A percentile compares a stretch with the other conserved stretches of the same genome.
phyloP scores from a whole-genome alignment of 2,888 invertebrate genomes.

The Crematogaster levior region DNA sequence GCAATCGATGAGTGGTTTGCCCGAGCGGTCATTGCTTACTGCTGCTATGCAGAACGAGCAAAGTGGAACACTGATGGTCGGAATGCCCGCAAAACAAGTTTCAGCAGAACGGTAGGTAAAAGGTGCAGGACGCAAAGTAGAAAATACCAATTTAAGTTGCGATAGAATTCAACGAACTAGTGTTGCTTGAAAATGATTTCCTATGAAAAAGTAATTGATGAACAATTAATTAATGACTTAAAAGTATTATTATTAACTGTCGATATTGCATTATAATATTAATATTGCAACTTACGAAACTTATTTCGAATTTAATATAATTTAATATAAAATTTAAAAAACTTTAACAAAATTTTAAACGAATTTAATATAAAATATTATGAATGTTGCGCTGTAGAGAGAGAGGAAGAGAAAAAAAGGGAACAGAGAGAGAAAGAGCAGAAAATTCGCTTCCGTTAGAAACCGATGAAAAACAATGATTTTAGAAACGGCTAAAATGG shows the following conservation, averaged over 20 bases:
- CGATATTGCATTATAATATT: neutral
- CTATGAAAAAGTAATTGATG: neutral
- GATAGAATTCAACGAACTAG: neutral
- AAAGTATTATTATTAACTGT: neutral
- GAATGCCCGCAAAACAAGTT: conserved; percentile 27
- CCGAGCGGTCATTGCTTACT: conserved; percentile 39
- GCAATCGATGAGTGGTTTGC: conserved; percentile 50
- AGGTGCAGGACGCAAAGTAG: conserved; percentile 18
- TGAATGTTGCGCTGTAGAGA: neutral
- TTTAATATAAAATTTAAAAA: no score
- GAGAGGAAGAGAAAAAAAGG: no score
- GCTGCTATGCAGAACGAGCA: conserved; percentile 30
- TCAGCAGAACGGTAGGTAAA: conserved; percentile 5
- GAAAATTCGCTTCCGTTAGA: conserved; percentile 3
- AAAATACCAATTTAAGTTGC: conserved; percentile 24
- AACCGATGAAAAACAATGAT: conserved; percentile 39
- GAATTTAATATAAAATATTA: neutral
- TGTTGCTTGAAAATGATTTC: neutral
- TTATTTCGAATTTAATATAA: no score
- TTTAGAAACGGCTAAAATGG: conserved; percentile 26
- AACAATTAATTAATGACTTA: neutral
- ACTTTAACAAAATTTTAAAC: no score
- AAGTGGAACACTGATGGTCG: conserved; percentile 37
- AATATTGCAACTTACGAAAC: no score
- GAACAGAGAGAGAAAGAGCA: neutral